phyloP scores from a whole-genome alignment of 2,113 vertebrate species.

The Phodopus roborovskii region DNA sequence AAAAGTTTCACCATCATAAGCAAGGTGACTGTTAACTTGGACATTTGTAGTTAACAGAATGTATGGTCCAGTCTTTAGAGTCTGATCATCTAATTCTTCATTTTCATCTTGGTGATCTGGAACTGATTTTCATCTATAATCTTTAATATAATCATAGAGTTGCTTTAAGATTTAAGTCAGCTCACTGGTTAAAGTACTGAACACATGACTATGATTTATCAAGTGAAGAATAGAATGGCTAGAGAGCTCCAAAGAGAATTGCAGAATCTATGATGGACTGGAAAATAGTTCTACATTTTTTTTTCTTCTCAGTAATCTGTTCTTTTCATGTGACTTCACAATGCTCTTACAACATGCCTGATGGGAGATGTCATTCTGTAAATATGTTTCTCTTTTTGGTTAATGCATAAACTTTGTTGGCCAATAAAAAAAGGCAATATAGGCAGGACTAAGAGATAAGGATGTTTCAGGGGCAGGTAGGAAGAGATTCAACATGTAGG shows the following conservation, averaged over 20 bases:
- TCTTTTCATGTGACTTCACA: neutral
- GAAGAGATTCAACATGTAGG: too few species aligned
- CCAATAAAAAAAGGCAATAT: too few species aligned
- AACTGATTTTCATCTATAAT: neutral
- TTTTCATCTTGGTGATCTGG: neutral
- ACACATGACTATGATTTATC: neutral
- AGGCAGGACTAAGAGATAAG: too few species aligned
- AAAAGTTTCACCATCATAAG: neutral
- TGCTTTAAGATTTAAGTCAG: slow-evolving; percentile 19
- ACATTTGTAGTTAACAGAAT: neutral
- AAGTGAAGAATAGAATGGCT: neutral
- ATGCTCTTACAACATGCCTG: neutral
- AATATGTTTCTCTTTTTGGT: too few species aligned
- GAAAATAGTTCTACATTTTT: neutral
- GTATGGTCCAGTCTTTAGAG: neutral
- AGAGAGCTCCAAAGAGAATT: neutral
- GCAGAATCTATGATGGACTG: neutral
- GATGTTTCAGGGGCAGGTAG: too few species aligned
- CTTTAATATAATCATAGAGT: neutral
- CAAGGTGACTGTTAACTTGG: neutral
- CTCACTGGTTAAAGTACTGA: neutral
- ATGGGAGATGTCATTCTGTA: too few species aligned
- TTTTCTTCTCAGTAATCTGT: neutral
- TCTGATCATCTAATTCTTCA: neutral
- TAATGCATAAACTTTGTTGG: too few species aligned